phyloP scores from a whole-genome alignment of 1,140 invertebrate genomes.

The Bombus waltoni region DNA sequence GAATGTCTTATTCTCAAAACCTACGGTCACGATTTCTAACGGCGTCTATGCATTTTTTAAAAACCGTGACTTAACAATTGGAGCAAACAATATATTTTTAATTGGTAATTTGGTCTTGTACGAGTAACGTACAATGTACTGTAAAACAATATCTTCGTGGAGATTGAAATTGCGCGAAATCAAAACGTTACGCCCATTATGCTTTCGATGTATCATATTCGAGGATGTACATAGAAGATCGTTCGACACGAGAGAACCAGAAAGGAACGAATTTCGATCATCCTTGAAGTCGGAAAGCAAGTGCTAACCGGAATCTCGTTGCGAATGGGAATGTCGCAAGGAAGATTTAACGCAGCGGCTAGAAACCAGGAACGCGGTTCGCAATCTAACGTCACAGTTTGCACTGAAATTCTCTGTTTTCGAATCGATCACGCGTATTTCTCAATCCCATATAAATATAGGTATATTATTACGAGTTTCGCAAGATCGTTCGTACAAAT shows the following conservation, averaged over 20 bases:
- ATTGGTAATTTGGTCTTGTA: no score
- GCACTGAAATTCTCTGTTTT: neutral
- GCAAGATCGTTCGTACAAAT: no score
- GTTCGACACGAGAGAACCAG: neutral
- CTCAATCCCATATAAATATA: neutral
- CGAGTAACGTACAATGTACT: no score
- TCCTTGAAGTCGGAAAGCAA: neutral
- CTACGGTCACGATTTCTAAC: neutral
- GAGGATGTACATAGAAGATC: neutral
- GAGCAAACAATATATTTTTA: no score
- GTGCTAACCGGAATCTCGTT: conserved; percentile 2
- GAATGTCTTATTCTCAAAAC: neutral
- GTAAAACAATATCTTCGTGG: no score
- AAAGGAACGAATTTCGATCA: neutral
- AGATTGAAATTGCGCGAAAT: no score
- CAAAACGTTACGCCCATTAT: neutral
- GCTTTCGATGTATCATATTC: neutral
- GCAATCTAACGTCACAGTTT: neutral
- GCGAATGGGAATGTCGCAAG: neutral
- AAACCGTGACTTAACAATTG: no score
- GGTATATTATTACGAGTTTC: no score
- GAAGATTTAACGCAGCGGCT: neutral
- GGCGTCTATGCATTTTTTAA: neutral
- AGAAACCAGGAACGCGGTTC: neutral
- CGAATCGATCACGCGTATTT: neutral